A percentile compares a stretch with the other conserved stretches of the same genome.
Conservation (phyloP, 64 coral and sea anemone genomes). For the Trachythela sp. region DNA sequence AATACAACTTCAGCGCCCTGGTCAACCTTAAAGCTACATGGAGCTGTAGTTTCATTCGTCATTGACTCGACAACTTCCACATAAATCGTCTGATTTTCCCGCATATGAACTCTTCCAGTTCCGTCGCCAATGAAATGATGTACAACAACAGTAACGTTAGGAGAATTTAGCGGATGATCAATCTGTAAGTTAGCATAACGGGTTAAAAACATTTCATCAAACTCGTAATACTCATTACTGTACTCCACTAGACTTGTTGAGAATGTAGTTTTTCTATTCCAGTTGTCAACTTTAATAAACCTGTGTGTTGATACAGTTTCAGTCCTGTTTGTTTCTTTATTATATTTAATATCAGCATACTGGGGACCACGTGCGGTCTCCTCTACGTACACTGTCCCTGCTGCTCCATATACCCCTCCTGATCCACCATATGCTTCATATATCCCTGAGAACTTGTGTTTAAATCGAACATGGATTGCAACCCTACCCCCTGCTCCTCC, state of each 20-base stretch:
- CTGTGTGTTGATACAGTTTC: conserved; percentile 66
- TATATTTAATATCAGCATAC: conserved; percentile 92
- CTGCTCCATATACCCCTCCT: conserved; percentile 66
- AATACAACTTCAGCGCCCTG: conserved; percentile 89
- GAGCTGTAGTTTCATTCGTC: conserved; percentile 84
- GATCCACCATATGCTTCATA: conserved; percentile 77
- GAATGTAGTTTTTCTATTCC: conserved; percentile 67
- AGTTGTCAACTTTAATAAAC: conserved; percentile 81
- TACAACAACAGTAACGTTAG: conserved; percentile 79
- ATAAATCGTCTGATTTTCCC: conserved; percentile 79
- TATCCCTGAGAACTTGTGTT: conserved; percentile 71
- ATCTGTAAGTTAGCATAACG: conserved; percentile 82
- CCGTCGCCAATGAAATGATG: conserved; percentile 93
- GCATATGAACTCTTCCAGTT: conserved; percentile 78
- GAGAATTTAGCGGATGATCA: conserved; percentile 59
- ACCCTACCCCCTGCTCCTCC: conserved; percentile 81
- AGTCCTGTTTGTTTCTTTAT: conserved; percentile 70
- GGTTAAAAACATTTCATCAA: conserved; percentile 83
- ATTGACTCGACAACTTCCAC: conserved; percentile 92
- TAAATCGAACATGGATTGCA: conserved; percentile 75
- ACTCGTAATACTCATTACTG: conserved; percentile 61
- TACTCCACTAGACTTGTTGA: conserved; percentile 73
- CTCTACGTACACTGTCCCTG: conserved; percentile 89
- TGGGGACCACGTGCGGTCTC: conserved; percentile 90
- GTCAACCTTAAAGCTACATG: conserved; percentile 94